Percentiles rank a stretch among this genome's conserved stretches.
Conservation (phyloP, 2,113 vertebrate genomes). For the Nematolebias whitei region DNA sequence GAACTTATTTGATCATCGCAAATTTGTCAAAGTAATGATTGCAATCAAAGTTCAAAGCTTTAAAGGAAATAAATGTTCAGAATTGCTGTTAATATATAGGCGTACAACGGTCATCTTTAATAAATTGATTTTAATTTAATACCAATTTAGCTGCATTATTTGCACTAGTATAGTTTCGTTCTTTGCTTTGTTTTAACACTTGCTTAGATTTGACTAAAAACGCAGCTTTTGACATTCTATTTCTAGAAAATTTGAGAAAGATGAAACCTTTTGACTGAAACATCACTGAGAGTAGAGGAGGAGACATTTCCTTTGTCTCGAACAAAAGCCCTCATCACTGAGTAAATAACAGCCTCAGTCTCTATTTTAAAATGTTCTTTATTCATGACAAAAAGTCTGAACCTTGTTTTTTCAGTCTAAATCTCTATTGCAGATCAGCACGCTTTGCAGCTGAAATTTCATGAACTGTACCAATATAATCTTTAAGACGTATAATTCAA, state of each 20-base stretch:
- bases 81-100: too few species aligned
- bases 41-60: conserved; percentile 82
- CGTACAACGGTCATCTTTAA: too few species aligned
- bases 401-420: conserved; percentile 63
- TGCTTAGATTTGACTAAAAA: neutral
- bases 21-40: conserved; percentile 74
- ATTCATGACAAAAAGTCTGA: conserved; percentile 65
- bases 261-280: conserved; percentile 4
- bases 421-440: conserved; percentile 37
- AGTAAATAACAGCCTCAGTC: neutral
- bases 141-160: too few species aligned
- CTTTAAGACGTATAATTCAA: conserved; percentile 51
- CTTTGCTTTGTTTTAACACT: neutral
- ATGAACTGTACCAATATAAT: conserved; percentile 59
- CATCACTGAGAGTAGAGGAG: neutral
- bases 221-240: neutral
- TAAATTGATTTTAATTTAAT: too few species aligned
- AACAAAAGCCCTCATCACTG: conserved; percentile 10
- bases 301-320: neutral
- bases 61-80: conserved; percentile 73
- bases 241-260: neutral
- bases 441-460: conserved; percentile 28
- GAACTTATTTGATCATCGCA: conserved; percentile 74
- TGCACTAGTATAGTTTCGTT: too few species aligned
- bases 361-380: neutral